Base-by-base conservation (phyloP, 1,140 invertebrate genomes). In the Drosophila rhopaloa region DNA sequence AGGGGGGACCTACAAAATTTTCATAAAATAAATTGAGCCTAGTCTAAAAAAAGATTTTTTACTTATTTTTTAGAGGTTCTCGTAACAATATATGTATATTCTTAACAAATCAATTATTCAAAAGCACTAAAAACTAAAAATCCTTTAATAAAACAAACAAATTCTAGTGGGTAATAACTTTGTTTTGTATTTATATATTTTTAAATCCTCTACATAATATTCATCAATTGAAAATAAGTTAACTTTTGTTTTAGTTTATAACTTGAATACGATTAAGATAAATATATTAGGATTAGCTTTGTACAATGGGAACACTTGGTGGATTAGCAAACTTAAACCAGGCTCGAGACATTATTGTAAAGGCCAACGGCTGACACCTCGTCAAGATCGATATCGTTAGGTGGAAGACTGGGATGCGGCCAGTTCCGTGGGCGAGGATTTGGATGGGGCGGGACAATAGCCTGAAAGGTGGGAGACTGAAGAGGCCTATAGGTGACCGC, bases 291-390 rank as follows among this genome's bases (percentile, higher is more conserved):
- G 24, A 54, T 38, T 48, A 76, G 59, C 55, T 85, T 82, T 85
- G 77, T 85, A 85, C 82, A 85, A 46, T 35, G 60, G 59, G 53
- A 47, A 58, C 29, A 37, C 44, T 79, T 48, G 35, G 16, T 32
- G 47, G 29, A n/a, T n/a, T 46, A 29, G 48, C 53, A 8, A 27
- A 10, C 24, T 88, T 35, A 88, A 73, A 88, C 83, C 24, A 88
- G 29, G 53, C 83, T 88, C 27, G 83, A 88, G 14, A 88, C 83
- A 56, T 88, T 88, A 55, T 89, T 88, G 48, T 88, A 88, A 24
- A 88, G 41, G 10, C 83, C 83, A 9, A 78, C 56, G 16, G 62
- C 56, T 3, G 81, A 50, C 38, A 88, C 58, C 19, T 88, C 84
- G 60, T 88, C 84, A 0, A 66, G 56, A 44, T 88, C 76, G 11